Conservation (phyloP, 2,888 invertebrate genomes). For the Quadroppia sp. region DNA sequence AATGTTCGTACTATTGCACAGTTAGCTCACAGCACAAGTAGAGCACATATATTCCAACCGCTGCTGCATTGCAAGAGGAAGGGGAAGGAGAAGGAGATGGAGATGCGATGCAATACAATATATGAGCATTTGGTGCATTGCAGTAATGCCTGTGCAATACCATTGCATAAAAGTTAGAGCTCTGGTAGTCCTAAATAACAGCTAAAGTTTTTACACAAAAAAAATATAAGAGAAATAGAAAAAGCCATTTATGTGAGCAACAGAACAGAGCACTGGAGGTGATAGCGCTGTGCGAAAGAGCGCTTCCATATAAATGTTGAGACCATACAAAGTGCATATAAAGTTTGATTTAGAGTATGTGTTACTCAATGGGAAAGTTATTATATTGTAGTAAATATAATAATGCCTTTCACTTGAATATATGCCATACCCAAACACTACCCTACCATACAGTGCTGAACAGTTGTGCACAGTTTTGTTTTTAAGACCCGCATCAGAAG, state of each 20-base stretch:
- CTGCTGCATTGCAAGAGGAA: slow-evolving; percentile 17
- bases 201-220: slow-evolving; percentile 24
- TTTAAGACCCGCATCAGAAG: slow-evolving; percentile 32
- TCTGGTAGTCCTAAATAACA: slow-evolving; percentile 16
- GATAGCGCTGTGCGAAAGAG: slow-evolving; percentile 17
- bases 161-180: slow-evolving; percentile 21
- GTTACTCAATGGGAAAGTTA: slow-evolving; percentile 30
- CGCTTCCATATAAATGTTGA: not conserved
- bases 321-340: slow-evolving; percentile 13
- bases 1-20: too few species aligned
- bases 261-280: slow-evolving; percentile 29
- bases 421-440: not conserved
- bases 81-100: slow-evolving; percentile 18
- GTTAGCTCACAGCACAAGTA: not conserved
- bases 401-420: not conserved
- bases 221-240: not conserved
- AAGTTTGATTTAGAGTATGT: slow-evolving; percentile 34
- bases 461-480: not conserved
- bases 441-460: not conserved
- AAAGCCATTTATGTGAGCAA: slow-evolving; percentile 25
- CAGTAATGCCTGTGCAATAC: slow-evolving; percentile 28
- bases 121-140: slow-evolving; percentile 34
- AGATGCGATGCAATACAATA: slow-evolving; percentile 1
- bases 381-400: slow-evolving; percentile 13
- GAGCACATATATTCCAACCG: slow-evolving; percentile 29